A percentile compares a stretch with the other conserved stretches of the same genome.
phyloP scores from a whole-genome alignment of 2,113 vertebrate species.

The Xenus cinereus region DNA sequence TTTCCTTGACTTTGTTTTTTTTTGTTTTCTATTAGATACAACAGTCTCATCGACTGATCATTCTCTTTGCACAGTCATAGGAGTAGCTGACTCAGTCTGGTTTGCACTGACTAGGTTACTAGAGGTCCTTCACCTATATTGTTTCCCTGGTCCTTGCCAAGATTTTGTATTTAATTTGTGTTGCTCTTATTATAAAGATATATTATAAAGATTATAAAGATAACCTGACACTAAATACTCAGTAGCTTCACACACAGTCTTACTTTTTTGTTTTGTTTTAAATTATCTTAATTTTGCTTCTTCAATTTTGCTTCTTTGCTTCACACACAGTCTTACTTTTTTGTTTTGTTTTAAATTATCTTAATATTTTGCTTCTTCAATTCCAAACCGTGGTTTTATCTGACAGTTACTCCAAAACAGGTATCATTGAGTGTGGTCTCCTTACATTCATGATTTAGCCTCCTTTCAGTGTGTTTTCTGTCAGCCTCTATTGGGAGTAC shows the following conservation, averaged over 20 bases:
- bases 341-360: background rate
- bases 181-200: background rate
- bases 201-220: background rate
- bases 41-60: background rate
- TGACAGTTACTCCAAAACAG: background rate
- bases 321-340: background rate
- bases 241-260: background rate
- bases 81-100: background rate
- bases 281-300: background rate
- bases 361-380: background rate
- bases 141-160: background rate
- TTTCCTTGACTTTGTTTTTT: background rate
- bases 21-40: background rate
- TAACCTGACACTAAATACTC: background rate
- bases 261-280: background rate
- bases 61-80: background rate
- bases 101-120: background rate
- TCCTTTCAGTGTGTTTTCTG: background rate
- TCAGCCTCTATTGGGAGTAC: background rate
- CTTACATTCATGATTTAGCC: background rate
- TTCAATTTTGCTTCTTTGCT: no score
- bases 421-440: background rate
- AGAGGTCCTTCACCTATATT: background rate
- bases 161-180: background rate
- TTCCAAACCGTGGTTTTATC: background rate